Percentiles rank a stretch among this genome's conserved stretches.
phyloP scores from a whole-genome alignment of 2,113 vertebrate genomes.

The Lasiurus borealis region DNA sequence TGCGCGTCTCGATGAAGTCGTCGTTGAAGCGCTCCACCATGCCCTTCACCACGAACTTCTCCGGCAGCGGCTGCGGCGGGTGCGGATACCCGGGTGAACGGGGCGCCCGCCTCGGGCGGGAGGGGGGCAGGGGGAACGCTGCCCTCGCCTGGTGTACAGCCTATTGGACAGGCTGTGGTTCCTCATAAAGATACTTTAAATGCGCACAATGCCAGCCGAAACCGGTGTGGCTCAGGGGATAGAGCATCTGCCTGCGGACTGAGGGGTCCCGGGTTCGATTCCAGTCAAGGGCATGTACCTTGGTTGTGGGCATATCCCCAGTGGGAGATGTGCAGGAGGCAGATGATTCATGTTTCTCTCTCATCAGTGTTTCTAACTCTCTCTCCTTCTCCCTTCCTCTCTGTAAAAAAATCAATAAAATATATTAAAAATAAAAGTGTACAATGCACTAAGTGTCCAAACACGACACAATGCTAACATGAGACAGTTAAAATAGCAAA shows the following conservation, averaged over 20 bases:
- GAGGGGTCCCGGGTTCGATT: no score
- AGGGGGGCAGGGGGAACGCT: not conserved
- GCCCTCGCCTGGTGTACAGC: not conserved
- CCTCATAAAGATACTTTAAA: not conserved
- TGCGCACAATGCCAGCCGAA: not conserved
- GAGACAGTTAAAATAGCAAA: not conserved
- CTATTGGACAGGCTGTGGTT: not conserved
- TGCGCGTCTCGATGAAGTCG: slow-evolving; percentile 96
- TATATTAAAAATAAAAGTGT: not conserved
- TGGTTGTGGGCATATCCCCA: no score
- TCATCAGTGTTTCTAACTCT: no score
- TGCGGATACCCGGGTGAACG: not conserved
- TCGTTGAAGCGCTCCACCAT: slow-evolving; percentile 98
- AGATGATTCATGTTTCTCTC: no score
- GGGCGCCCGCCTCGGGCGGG: not conserved
- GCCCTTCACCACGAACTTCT: slow-evolving; percentile 98
- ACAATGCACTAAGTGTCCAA: not conserved
- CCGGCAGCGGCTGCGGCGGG: slow-evolving; percentile 93
- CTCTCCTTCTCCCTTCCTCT: no score
- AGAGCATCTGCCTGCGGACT: no score
- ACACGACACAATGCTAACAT: not conserved
- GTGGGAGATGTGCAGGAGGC: no score
- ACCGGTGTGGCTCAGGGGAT: no score
- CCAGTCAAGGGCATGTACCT: no score
- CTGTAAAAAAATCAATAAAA: no score